Conservation (phyloP, 1,140 invertebrate species). For the Lordiphosa mommai region DNA sequence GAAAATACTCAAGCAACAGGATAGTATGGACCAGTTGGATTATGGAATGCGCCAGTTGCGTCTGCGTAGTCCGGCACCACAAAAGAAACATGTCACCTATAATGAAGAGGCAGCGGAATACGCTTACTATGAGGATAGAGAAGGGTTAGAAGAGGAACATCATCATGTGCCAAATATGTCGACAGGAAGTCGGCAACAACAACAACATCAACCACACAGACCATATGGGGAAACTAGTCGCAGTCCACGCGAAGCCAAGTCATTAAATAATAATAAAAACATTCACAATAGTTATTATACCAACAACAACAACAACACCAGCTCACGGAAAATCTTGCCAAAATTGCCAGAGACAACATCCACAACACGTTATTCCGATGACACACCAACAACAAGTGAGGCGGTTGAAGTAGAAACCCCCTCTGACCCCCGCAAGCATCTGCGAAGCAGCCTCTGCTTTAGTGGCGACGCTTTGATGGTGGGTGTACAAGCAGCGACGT, state of each 20-base stretch:
- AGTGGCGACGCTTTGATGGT: constrained; percentile 68
- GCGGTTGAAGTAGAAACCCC: constrained; percentile 29
- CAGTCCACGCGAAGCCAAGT: constrained; percentile 29
- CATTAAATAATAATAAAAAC: constrained; percentile 70
- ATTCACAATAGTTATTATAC: constrained; percentile 41
- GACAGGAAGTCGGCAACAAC: constrained; percentile 62
- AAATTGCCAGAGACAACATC: constrained; percentile 57
- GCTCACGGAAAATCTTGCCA: constrained; percentile 54
- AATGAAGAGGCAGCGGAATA: constrained; percentile 60
- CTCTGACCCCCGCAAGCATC: constrained; percentile 64
- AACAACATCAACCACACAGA: constrained; percentile 16
- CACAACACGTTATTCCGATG: constrained; percentile 30
- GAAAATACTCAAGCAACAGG: constrained; percentile 49
- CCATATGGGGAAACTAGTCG: constrained; percentile 69
- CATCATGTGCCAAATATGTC: constrained; percentile 51
- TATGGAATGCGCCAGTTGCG: constrained; percentile 42
- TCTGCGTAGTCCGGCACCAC: constrained; percentile 40
- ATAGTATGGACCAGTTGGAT: constrained; percentile 38
- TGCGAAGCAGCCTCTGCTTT: constrained; percentile 77
- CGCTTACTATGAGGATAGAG: constrained; percentile 51
- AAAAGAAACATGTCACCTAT: constrained; percentile 71
- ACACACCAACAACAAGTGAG: constrained; percentile 20
- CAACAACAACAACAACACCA: constrained; percentile 6
- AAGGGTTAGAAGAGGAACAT: neutral
- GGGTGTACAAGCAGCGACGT: constrained; percentile 51